Evolutionary conservation across 1,140 invertebrate genomes (phyloP), one percentile per base, ranked within the genome.

Genomic region (Himalopsyche phryganea): DNA sequence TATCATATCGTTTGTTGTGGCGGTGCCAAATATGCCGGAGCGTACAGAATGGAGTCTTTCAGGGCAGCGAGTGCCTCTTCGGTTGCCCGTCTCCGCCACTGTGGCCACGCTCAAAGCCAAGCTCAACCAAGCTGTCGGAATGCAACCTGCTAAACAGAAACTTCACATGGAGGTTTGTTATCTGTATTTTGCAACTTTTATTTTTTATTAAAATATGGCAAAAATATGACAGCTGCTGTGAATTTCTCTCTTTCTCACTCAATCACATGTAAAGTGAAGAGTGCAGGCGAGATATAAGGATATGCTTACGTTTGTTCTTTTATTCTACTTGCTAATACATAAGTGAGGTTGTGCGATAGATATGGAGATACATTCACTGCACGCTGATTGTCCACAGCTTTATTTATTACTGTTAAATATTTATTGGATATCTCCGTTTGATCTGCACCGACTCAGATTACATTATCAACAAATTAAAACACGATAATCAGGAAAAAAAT

Each of bases 111-210:
- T 99, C 45, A 99, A 98, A 75, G 85, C 86, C 1, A 88, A 91
- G 68, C 83, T 98, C 53, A 90, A 94, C 68, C 91, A 98, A 66
- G 81, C 88, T 65, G 89, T 90, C 50, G 90, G 89, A 36, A 91
- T 99, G 85, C 94, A 95, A n/a, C 91, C 90, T 42, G 93, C 94
- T 49, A 99, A 99, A 78, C 96, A 98, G 75, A 99, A 99, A 75
- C 75, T 98, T 10, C 87, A 94, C 62, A 88, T 87, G 69, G 92
- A 96, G 75, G 91, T 92, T 76, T 74, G 73, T 74, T 55, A 15
- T 13, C 38, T 38, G 49, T 57, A 6, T 50, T 41, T 46, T 32
- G 19, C 14, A 14, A n/a, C 6, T 48, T 20, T 28, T 10, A 47
- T 35, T 32, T 38, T 36, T 14, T 7, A 44, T 48, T n/a, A n/a